Evolutionary conservation across 1,140 invertebrate species (phyloP), one percentile per base, ranked within the genome.

Genomic region (Platorchestia sp.): DNA sequence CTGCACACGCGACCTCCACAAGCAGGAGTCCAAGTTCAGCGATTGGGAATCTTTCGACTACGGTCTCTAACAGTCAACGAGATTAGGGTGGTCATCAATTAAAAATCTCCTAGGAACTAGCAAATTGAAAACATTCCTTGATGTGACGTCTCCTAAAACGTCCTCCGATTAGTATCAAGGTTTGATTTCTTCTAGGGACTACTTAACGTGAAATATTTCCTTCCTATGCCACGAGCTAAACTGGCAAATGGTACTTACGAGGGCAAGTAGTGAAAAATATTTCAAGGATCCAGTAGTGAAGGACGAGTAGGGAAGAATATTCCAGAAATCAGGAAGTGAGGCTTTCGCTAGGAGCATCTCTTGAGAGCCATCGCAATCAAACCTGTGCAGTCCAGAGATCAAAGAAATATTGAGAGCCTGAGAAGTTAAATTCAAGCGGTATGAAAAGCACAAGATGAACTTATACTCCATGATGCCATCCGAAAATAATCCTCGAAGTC

Each of bases 1-100:
- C 95, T 99, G 98, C 97, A 98, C 99, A 96, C 98, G 98, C 97
- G 98, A 98, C 96, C 97, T 99, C n/a, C 98, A 99, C 97, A 98
- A 98, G 97, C 98, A 99, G 97, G 98, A 99, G 97, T 98, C 98
- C 86, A 97, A 98, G 96, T 98, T 98, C 97, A 98, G 98, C 96
- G 98, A 98, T 97, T 98, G 98, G 97, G 98, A 98, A 97, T 98
- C 98, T 95, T 98, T 98, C 97, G 98, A 98, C 97, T 98, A 98
- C 97, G 98, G 98, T 96, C 97, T 98, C 97, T 98, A 96, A 87
- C 86, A 86, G 40, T 95, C 42, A 40, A 45, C 45, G 0, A 86
- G 44, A 45, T 93, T 93, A 93, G 45, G 91, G 22, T 45, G 91
- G 43, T 93, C 43, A 93, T 16, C 43, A 45, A 93, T 93, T 45